These are phyloP conservation scores for Caradrina clavipalpis DNA, from an alignment of 2,888 invertebrate genomes.

Conservation along the genomic window DNA sequence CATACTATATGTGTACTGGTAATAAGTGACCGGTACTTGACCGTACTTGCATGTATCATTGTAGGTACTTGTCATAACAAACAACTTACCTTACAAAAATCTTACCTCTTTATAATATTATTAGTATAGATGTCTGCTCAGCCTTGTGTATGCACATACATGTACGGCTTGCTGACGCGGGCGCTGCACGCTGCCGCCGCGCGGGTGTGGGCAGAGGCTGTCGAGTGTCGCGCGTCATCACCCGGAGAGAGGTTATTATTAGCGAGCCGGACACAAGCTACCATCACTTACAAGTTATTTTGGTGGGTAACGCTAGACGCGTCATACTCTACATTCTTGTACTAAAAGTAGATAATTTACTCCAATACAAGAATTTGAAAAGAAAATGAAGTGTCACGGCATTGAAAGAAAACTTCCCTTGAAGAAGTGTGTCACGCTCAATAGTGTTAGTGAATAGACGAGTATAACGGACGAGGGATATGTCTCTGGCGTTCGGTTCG, in stretches of 20 bases:
- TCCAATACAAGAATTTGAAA: slow-evolving; percentile 8
- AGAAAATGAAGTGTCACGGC: slow-evolving; percentile 14
- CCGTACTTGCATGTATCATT: too few species aligned
- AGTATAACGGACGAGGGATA: slow-evolving; percentile 31
- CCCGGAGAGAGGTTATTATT: slow-evolving; percentile 25
- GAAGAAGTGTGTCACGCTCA: slow-evolving; percentile 25
- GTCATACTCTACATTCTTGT: slow-evolving; percentile 48
- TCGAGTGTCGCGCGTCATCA: slow-evolving; percentile 29
- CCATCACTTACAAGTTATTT: slow-evolving; percentile 46
- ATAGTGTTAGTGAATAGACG: slow-evolving; percentile 19
- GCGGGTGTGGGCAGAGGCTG: slow-evolving; percentile 16
- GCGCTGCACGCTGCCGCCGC: background rate
- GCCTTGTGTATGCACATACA: too few species aligned
- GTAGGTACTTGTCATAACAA: too few species aligned
- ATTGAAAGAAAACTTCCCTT: slow-evolving; percentile 22
- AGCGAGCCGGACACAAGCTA: slow-evolving; percentile 25
- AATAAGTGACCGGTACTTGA: too few species aligned
- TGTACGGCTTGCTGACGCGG: too few species aligned
- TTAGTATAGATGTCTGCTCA: too few species aligned
- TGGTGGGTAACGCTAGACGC: slow-evolving; percentile 29
- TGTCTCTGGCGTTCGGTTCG: slow-evolving; percentile 30
- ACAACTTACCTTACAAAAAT: too few species aligned
- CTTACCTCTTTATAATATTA: too few species aligned
- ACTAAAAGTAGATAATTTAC: slow-evolving; percentile 36
- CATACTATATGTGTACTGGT: too few species aligned